Base-by-base conservation (phyloP, 2,113 vertebrate species). In the Aldabrachelys gigantea region DNA sequence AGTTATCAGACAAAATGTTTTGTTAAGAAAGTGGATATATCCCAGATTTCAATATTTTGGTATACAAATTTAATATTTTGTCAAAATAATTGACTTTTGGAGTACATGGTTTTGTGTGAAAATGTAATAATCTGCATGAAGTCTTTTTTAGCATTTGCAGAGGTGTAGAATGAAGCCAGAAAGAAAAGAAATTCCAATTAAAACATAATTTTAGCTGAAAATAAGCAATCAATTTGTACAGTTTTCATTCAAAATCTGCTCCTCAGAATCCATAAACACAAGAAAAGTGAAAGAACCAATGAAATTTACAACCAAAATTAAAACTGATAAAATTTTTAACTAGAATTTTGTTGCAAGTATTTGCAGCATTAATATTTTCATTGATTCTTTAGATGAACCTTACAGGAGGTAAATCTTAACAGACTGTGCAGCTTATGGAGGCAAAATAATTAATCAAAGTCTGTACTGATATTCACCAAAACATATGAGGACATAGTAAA, bases 371-470 rank as follows among this genome's bases (percentile, higher is more conserved):
- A 85, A 76, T 22, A 27, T 47, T 14, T 78, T 47, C 91, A 56
- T 78, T 79, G 87, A 94, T 90, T 93, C 88, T 80, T 89, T 82
- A 85, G 0, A 0, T 38, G 54, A 49, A 90, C 83, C 56, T 93
- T 72, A 31, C 22, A 14, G 52, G 4, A 88, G 91, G 41, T 56
- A 93, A 93, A 85, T 52, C 92, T 5, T 44, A 62, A 91, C 24
- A 14, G 3, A 90, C 75, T 1, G 0, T 6, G 38, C 19, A 89
- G 78, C 83, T 94, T 80, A 85, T 17, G 50, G 41, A 78, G 44
- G 53, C 25, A 89, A 92, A 91, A 27, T 57, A 91, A 96, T 76
- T 78, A 94, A 89, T 56, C 72, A 65, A 92, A 19, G 53, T 38
- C 85, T 83, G 41, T 0, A 0, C 16, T 25, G 87, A 89, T 87